Evolutionary conservation across 2,113 vertebrate genomes (phyloP), one percentile per base, ranked within the genome.

Genomic region (Uria lomvia): DNA sequence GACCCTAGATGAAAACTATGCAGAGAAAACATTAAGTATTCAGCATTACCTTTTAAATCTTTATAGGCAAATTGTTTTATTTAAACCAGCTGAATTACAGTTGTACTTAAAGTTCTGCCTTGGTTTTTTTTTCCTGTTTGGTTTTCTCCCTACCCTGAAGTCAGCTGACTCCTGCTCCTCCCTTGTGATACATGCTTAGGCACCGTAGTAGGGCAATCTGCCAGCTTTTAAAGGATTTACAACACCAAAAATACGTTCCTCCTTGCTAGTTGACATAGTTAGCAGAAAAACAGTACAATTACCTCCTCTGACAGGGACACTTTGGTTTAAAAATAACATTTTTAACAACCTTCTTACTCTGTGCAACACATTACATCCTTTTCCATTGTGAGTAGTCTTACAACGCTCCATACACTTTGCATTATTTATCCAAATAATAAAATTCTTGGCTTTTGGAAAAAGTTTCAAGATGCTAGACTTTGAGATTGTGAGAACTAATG

Each of bases 81-180:
- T 92, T 96, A 92, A 96, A 93, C 74, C 50, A 56, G 7, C 27
- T 76, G 78, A 86, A 86, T 89, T 92, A 58, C 50, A 86, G 58
- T 90, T 82, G 60, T 87, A 50, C 74, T 91, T 77, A 79, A 85
- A 92, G 53, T 85, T 89, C 89, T 96, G 77, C 66, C 74, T 72
- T 76, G 53, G 77, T 95, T 96, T 93, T 95, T 45, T 89, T 96
- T 96, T 94, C n/a, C 38, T 95, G 77, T 96, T 97, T 91, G 73
- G 66, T 91, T 78, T 95, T 94, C 77, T 85, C 62, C n/a, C n/a
- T 90, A 38, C 84, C 77, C 81, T 65, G 53, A 58, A 95, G 84
- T 96, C 96, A 94, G 86, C 80, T 97, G 94, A 96, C 80, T 94
- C 5, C 74, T 1, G 19, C 89, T 91, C 89, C 95, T 96, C 97